Conservation (phyloP, 2,888 invertebrate species). For the Drosophila ochracea region DNA sequence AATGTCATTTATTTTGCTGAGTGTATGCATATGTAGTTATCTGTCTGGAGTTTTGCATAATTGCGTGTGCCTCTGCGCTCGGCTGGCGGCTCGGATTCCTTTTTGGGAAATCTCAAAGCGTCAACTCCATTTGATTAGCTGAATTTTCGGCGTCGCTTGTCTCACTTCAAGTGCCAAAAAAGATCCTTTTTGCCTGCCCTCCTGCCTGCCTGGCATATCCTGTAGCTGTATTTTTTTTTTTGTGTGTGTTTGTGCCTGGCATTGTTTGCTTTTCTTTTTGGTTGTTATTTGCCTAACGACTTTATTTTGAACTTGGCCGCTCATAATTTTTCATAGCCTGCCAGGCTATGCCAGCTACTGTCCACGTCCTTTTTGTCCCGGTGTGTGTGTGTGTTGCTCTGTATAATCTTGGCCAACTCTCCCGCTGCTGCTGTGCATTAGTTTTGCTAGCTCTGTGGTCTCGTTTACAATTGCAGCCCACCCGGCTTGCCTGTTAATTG, state of each 20-base stretch:
- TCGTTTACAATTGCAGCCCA: slow-evolving; percentile 13
- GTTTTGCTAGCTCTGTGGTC: slow-evolving; percentile 60
- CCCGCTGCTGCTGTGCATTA: slow-evolving; percentile 63
- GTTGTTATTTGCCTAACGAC: slow-evolving; percentile 64
- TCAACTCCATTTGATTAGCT: slow-evolving; percentile 73
- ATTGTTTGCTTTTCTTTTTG: slow-evolving; percentile 46
- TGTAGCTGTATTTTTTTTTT: background rate
- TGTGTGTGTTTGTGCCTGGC: slow-evolving; percentile 29
- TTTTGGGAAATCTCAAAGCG: slow-evolving; percentile 15
- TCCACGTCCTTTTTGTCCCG: slow-evolving; percentile 27
- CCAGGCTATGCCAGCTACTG: slow-evolving; percentile 1
- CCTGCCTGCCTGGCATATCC: slow-evolving; percentile 18
- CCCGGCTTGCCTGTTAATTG: slow-evolving; percentile 59
- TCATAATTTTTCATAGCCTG: slow-evolving; percentile 33
- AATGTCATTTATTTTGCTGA: background rate
- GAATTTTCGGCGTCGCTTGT: slow-evolving; percentile 59
- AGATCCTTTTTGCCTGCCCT: slow-evolving; percentile 39
- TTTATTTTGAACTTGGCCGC: slow-evolving; percentile 65
- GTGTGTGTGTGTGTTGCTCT: background rate
- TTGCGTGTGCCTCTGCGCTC: slow-evolving; percentile 40
- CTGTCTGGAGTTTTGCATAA: slow-evolving; percentile 58
- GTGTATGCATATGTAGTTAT: slow-evolving; percentile 1
- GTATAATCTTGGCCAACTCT: slow-evolving; percentile 18
- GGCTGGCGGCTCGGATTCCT: slow-evolving; percentile 33
- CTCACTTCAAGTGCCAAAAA: slow-evolving; percentile 66